phyloP scores from a whole-genome alignment of 1,140 invertebrate species.

The Aphidius gifuensis region DNA sequence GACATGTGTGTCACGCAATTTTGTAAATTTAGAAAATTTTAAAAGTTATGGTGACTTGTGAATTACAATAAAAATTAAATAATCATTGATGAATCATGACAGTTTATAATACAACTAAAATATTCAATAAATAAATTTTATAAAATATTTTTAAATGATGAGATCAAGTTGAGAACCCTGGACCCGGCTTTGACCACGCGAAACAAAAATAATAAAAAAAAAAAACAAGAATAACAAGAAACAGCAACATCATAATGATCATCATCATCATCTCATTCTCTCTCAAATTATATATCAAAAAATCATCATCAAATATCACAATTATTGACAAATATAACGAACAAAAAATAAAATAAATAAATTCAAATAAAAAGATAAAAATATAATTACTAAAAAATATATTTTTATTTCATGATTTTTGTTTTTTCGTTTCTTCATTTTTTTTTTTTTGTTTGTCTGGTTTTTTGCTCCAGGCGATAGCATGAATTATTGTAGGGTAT shows the following conservation, averaged over 20 bases:
- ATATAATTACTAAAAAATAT: background rate
- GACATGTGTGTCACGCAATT: too few relatives aligned
- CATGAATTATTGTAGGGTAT: too few relatives aligned
- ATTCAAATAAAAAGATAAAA: background rate
- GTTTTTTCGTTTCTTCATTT: background rate
- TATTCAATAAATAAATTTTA: too few relatives aligned
- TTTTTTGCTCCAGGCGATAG: background rate
- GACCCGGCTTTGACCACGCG: background rate
- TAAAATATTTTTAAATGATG: too few relatives aligned
- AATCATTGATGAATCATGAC: too few relatives aligned
- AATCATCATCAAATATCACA: too few relatives aligned
- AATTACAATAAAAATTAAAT: too few relatives aligned
- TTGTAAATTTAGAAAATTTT: too few relatives aligned
- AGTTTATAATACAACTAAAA: too few relatives aligned
- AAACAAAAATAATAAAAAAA: background rate
- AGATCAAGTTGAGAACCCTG: constrained; percentile 3
- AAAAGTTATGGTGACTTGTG: too few relatives aligned
- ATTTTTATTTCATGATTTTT: background rate
- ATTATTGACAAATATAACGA: background rate
- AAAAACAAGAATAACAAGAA: constrained; percentile 14
- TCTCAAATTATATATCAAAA: too few relatives aligned
- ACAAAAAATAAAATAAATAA: background rate
- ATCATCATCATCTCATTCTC: too few relatives aligned
- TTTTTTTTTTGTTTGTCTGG: background rate
- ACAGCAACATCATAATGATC: background rate